Evolutionary conservation across 2,888 invertebrate genomes (phyloP).

Genomic region (Lissocephala sabroskyi): DNA sequence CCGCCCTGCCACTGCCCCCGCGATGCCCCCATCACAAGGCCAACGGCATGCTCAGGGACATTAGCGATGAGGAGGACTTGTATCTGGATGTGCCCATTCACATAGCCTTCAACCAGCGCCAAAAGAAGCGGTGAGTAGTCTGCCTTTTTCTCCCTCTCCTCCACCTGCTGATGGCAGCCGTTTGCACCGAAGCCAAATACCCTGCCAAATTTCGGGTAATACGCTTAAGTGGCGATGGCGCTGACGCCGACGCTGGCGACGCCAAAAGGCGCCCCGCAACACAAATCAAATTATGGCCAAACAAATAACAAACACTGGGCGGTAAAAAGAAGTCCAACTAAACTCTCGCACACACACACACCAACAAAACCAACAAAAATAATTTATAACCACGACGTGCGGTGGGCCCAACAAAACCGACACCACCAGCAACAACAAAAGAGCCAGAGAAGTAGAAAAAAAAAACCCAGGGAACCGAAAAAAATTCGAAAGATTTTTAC

Average conservation of each 20-base stretch:
- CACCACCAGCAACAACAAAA: conserved; percentile 1
- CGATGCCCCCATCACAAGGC: conserved; percentile 43
- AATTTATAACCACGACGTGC: conserved; percentile 63
- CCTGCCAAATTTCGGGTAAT: conserved; percentile 30
- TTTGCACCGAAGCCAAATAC: not conserved
- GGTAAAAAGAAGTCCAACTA: conserved; percentile 11
- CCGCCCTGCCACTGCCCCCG: conserved; percentile 4
- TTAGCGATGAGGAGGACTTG: conserved; percentile 70
- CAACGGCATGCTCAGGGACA: conserved; percentile 56
- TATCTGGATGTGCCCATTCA: conserved; percentile 68
- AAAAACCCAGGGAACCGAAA: conserved; percentile 4
- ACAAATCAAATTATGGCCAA: conserved; percentile 55
- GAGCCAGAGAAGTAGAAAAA: conserved; percentile 10
- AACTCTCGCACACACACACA: not conserved
- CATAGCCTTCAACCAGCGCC: conserved; percentile 65
- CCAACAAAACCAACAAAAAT: conserved; percentile 36
- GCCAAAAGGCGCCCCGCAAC: conserved; percentile 37
- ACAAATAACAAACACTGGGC: conserved; percentile 38
- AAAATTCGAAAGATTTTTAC: conserved; percentile 42
- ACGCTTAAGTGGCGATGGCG: conserved; percentile 34
- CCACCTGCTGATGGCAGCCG: not conserved
- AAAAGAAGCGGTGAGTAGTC: conserved; percentile 68
- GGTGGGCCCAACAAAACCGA: conserved; percentile 36
- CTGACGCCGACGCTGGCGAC: not conserved
- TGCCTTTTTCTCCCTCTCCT: not conserved